These are phyloP conservation scores for Semnornis frantzii DNA, from an alignment of 2,113 vertebrate genomes.

Conservation along the genomic window DNA sequence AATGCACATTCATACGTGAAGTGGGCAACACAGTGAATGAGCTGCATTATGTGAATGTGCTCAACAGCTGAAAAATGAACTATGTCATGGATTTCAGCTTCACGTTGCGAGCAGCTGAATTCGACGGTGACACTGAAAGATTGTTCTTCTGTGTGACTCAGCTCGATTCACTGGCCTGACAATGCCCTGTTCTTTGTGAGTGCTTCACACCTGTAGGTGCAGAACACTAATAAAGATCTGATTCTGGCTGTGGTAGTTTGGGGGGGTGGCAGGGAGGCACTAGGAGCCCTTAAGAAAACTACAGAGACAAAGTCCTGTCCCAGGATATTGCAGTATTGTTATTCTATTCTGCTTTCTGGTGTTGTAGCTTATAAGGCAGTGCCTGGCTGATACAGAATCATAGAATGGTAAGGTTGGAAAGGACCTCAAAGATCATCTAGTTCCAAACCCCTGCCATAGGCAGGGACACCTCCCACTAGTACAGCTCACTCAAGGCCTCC, in stretches of 20 bases:
- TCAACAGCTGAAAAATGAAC: constrained; percentile 61
- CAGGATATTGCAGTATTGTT: no score
- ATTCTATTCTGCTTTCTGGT: no score
- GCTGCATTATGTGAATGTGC: constrained; percentile 66
- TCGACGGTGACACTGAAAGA: constrained; percentile 13
- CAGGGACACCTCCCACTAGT: no score
- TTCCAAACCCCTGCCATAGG: no score
- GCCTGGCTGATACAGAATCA: no score
- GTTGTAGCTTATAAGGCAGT: no score
- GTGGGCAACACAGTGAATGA: constrained; percentile 57
- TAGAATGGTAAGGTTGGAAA: no score
- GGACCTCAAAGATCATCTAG: no score
- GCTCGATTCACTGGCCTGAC: constrained; percentile 50
- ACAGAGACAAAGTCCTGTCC: no score
- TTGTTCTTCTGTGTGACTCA: constrained; percentile 29
- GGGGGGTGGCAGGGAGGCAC: no score
- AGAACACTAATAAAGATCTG: constrained; percentile 39
- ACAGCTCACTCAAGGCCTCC: no score
- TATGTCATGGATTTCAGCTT: constrained; percentile 53
- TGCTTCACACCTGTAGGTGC: constrained; percentile 68
- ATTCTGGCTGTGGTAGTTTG: constrained; percentile 6
- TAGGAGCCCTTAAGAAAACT: no score
- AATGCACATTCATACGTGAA: constrained; percentile 66
- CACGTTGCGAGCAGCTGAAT: constrained; percentile 45
- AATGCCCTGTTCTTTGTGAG: constrained; percentile 38